Evolutionary conservation across 2,113 vertebrate genomes (phyloP).

Genomic region (Myocastor coypus): DNA sequence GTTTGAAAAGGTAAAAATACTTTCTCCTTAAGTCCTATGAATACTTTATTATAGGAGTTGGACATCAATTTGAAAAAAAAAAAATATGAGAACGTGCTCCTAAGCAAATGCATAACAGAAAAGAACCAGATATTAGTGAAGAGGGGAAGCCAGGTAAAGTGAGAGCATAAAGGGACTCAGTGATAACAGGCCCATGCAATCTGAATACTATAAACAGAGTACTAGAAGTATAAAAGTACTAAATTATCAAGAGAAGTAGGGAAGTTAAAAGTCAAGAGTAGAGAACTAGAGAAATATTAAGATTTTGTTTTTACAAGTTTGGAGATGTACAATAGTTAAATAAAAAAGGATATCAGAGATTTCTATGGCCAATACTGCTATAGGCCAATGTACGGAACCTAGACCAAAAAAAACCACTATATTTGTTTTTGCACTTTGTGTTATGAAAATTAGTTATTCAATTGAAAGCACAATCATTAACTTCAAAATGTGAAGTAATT

Average conservation of each 20-base stretch:
- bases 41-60: slow-evolving; percentile 36
- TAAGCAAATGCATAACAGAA: slow-evolving; percentile 25
- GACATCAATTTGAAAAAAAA: slow-evolving; percentile 44
- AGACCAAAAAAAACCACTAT: neutral
- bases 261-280: neutral
- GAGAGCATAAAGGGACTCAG: slow-evolving; percentile 20
- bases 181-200: neutral
- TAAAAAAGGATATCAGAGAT: slow-evolving; percentile 47
- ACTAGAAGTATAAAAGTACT: slow-evolving; percentile 31
- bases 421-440: slow-evolving; percentile 36
- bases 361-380: neutral
- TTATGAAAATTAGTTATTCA: slow-evolving; percentile 41
- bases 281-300: slow-evolving; percentile 9
- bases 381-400: neutral
- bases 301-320: neutral
- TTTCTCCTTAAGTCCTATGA: slow-evolving; percentile 10
- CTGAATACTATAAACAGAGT: slow-evolving; percentile 28
- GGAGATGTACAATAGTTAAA: neutral
- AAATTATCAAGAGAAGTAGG: slow-evolving; percentile 35
- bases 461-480: slow-evolving; percentile 45
- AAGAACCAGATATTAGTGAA: slow-evolving; percentile 15
- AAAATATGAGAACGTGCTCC: slow-evolving; percentile 36
- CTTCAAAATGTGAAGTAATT: slow-evolving; percentile 57
- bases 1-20: neutral
- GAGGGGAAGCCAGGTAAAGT: slow-evolving; percentile 5